Conservation (phyloP, 2,888 invertebrate genomes). For the Masnerella sp. region DNA sequence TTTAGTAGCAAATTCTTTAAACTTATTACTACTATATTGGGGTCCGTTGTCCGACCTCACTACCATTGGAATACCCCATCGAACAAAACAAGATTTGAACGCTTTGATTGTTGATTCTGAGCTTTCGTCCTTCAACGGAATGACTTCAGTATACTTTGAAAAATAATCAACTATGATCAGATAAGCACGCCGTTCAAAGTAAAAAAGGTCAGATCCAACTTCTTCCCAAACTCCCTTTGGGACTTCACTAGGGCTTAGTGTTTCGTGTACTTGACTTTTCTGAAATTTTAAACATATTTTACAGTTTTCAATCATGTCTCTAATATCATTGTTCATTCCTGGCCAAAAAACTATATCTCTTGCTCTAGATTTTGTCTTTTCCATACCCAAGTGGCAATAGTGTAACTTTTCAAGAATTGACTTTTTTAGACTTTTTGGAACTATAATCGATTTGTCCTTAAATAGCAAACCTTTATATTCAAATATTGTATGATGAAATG, state of each 20-base stretch:
- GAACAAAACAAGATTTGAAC: too few relatives aligned
- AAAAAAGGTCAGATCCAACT: conserved; percentile 24
- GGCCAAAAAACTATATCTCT: conserved; percentile 49
- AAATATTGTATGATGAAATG: conserved; percentile 15
- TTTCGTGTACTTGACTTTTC: conserved; percentile 26
- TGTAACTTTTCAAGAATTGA: conserved; percentile 29
- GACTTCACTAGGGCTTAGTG: conserved; percentile 17
- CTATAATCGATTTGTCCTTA: conserved; percentile 39
- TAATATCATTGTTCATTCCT: conserved; percentile 11
- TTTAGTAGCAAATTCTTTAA: too few relatives aligned
- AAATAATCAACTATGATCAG: conserved; percentile 22
- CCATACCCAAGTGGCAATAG: conserved; percentile 52
- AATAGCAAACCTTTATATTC: conserved; percentile 31
- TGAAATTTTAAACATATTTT: conserved; percentile 30
- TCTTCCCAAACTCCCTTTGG: conserved; percentile 39
- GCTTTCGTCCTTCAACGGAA: not conserved
- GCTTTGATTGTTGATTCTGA: too few relatives aligned
- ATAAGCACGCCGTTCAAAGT: not conserved
- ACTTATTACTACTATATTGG: too few relatives aligned
- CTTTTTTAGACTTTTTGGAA: conserved; percentile 52
- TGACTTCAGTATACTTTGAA: conserved; percentile 16
- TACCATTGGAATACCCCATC: too few relatives aligned
- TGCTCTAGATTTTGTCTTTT: conserved; percentile 47
- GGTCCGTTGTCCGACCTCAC: too few relatives aligned
- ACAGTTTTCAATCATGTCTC: conserved; percentile 22